phyloP scores from a whole-genome alignment of 1,140 invertebrate genomes.

The Laupala kohalensis region DNA sequence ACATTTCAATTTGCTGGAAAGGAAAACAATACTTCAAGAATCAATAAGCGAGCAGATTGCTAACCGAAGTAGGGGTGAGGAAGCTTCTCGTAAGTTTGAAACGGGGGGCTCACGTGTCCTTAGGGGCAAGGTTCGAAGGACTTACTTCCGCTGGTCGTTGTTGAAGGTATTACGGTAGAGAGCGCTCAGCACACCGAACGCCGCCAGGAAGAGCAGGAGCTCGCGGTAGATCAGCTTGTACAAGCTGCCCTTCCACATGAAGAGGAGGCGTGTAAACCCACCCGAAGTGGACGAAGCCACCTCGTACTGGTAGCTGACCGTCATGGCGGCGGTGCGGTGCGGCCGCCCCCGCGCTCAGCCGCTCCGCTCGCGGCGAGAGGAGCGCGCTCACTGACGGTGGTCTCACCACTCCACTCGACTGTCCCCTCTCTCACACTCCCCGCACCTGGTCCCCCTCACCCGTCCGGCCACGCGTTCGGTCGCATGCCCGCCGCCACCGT shows the following conservation, averaged over 20 bases:
- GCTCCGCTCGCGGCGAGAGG: too few species aligned
- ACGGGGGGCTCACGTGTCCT: too few species aligned
- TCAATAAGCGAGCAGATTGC: too few species aligned
- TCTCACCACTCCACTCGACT: too few species aligned
- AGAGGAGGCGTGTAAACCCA: conserved; percentile 53
- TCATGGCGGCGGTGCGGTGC: conserved; percentile 35
- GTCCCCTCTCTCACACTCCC: neutral
- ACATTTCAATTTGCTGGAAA: too few species aligned
- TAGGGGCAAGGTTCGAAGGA: neutral
- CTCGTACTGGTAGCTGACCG: conserved; percentile 60
- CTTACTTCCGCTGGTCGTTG: conserved; percentile 41
- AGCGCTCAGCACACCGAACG: conserved; percentile 45
- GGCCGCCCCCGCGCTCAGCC: too few species aligned
- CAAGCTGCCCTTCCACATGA: conserved; percentile 61
- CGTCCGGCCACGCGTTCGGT: neutral
- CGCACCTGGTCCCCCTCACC: too few species aligned
- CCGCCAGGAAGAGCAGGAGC: conserved; percentile 42
- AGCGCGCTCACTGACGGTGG: too few species aligned
- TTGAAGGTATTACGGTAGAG: conserved; percentile 48
- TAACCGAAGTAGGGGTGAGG: too few species aligned
- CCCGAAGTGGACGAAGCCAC: conserved; percentile 56
- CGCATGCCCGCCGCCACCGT: too few species aligned
- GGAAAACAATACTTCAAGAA: too few species aligned
- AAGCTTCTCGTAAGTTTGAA: too few species aligned
- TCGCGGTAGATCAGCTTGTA: conserved; percentile 66